A percentile compares a stretch with the other conserved stretches of the same genome.
Evolutionary conservation across 2,113 vertebrate species (phyloP).

Genomic region (Dascyllus trimaculatus): DNA sequence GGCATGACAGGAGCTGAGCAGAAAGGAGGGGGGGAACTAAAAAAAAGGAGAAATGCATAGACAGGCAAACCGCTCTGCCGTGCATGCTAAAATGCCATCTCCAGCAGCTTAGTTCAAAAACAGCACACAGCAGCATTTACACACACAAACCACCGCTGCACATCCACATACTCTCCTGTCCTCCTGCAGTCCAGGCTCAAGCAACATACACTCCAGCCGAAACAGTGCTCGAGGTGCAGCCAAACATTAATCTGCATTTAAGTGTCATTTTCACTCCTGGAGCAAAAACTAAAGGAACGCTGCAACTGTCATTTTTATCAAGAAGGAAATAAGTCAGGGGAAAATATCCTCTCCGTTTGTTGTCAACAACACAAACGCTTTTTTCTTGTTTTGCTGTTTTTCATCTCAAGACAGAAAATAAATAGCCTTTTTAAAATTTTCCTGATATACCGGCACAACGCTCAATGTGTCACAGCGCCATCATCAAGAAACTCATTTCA

Average conservation of each 20-base stretch:
- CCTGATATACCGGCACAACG: too few species aligned
- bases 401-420: slow-evolving; percentile 35
- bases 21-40: background rate
- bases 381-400: slow-evolving; percentile 15
- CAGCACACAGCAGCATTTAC: slow-evolving; percentile 69
- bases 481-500: slow-evolving; percentile 43
- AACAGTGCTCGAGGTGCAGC: background rate
- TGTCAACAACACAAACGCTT: slow-evolving; percentile 5
- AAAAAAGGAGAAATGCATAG: slow-evolving; percentile 61
- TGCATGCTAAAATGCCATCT: slow-evolving; percentile 73
- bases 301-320: background rate
- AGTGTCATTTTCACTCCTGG: slow-evolving; percentile 27
- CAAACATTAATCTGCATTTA: slow-evolving; percentile 14
- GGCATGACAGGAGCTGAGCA: slow-evolving; percentile 64
- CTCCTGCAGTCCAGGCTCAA: too few species aligned
- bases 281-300: background rate
- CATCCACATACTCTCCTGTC: slow-evolving; percentile 19
- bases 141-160: slow-evolving; percentile 29
- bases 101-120: slow-evolving; percentile 73
- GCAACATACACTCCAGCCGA: background rate
- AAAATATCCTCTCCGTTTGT: background rate
- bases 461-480: slow-evolving; percentile 1
- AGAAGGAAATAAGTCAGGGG: slow-evolving; percentile 3
- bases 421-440: background rate
- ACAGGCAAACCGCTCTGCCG: slow-evolving; percentile 67